Evolutionary conservation across 2,888 invertebrate genomes (phyloP).

Genomic region (Leptopilina syphax): DNA sequence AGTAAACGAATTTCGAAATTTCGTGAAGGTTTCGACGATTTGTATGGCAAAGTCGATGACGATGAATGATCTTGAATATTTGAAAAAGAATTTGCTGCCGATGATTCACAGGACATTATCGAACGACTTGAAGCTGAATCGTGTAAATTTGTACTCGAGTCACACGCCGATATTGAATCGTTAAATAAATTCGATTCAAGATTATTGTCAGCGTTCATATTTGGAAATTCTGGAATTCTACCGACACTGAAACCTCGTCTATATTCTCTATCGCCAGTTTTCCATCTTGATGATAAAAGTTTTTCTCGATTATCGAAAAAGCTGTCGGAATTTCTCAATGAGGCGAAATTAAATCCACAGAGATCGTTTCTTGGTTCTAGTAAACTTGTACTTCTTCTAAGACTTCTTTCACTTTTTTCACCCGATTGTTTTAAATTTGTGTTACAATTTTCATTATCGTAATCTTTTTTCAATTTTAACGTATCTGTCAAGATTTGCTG

Average conservation of each 20-base stretch:
- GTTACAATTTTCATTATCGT: background rate
- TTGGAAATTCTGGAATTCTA: background rate
- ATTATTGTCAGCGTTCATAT: background rate
- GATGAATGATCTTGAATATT: conserved; percentile 61
- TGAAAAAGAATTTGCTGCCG: conserved; percentile 68
- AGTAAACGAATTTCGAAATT: conserved; percentile 70
- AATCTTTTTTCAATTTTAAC: background rate
- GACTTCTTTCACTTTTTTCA: background rate
- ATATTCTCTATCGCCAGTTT: background rate
- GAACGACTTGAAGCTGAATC: conserved; percentile 62
- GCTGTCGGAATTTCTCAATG: background rate
- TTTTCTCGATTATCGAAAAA: background rate
- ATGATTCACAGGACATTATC: conserved; percentile 66
- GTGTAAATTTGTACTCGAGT: conserved; percentile 58
- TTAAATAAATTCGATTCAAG: background rate
- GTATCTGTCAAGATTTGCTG: background rate
- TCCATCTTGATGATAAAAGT: background rate
- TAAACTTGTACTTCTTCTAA: conserved; percentile 26
- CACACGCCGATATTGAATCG: conserved; percentile 53
- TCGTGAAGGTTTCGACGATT: conserved; percentile 56
- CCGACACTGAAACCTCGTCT: background rate
- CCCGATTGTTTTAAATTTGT: background rate
- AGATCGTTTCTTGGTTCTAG: background rate
- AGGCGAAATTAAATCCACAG: background rate
- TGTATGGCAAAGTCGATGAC: conserved; percentile 51